These are phyloP conservation scores for Micrasema longulum DNA, from an alignment of 1,140 invertebrate species.

Conservation along the genomic window DNA sequence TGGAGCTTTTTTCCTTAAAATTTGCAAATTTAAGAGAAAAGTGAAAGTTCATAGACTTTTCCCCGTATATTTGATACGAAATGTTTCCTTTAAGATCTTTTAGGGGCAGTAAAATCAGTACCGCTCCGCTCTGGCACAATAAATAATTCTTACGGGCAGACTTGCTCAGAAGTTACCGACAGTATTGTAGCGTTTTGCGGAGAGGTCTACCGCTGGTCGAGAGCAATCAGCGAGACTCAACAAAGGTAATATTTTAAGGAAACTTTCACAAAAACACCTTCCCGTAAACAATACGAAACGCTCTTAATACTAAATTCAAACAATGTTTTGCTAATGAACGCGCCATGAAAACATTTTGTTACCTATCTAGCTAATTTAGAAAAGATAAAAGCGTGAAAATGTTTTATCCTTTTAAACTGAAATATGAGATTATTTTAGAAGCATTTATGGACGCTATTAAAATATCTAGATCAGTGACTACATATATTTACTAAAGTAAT, in stretches of 20 bases:
- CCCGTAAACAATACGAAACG: constrained; percentile 15
- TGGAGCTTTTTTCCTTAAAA: background rate
- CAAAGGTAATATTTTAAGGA: constrained; percentile 24
- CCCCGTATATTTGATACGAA: constrained; percentile 2
- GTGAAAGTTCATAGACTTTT: constrained; percentile 22
- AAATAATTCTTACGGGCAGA: constrained; percentile 1
- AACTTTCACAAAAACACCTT: constrained; percentile 23
- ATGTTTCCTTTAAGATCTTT: background rate
- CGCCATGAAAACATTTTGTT: background rate
- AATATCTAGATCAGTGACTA: too few relatives aligned
- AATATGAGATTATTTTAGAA: too few relatives aligned
- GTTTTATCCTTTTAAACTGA: too few relatives aligned
- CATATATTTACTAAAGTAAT: too few relatives aligned
- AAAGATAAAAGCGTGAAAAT: too few relatives aligned
- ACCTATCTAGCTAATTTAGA: too few relatives aligned
- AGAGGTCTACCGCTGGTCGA: background rate
- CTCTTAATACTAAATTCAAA: constrained; percentile 20
- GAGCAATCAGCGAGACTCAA: constrained; percentile 12
- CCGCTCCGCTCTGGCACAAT: background rate
- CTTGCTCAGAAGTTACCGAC: background rate
- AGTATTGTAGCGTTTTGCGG: background rate
- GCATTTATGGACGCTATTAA: too few relatives aligned
- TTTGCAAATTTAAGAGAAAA: constrained; percentile 5
- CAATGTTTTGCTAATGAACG: constrained; percentile 33
- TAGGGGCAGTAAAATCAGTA: background rate